phyloP scores from a whole-genome alignment of 2,888 invertebrate species.

The Dugesia japonica region DNA sequence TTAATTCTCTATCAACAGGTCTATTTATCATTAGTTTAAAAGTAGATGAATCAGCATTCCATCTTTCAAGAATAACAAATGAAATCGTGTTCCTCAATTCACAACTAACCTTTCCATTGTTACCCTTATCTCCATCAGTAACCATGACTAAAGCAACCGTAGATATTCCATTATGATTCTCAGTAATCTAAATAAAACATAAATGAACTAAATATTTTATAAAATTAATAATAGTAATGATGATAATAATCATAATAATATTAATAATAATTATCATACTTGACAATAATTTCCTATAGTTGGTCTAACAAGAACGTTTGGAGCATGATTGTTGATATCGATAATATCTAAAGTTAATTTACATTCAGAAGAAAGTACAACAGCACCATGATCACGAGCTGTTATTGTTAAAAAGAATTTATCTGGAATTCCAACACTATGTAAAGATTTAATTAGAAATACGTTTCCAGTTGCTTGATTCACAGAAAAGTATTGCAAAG shows the following conservation, averaged over 20 bases:
- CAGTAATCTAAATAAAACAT: neutral
- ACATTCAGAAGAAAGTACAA: neutral
- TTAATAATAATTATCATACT: neutral
- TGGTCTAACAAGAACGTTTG: neutral
- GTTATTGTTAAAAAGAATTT: neutral
- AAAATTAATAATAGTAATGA: no score
- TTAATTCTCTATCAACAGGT: neutral
- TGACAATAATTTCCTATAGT: neutral
- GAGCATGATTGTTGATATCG: neutral
- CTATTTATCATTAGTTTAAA: neutral
- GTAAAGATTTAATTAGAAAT: neutral
- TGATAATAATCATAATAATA: no score
- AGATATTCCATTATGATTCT: neutral
- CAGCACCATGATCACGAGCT: neutral
- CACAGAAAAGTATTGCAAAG: neutral
- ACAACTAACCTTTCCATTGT: slow-evolving; percentile 5
- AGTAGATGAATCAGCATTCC: neutral
- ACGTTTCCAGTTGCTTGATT: neutral
- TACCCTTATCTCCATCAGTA: neutral
- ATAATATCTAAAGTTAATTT: neutral
- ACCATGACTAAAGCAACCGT: neutral
- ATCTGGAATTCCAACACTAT: neutral
- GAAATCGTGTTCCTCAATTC: neutral
- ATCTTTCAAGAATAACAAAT: neutral
- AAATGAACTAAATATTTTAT: no score